These are phyloP conservation scores for Rhagologus leucostigma DNA, from an alignment of 2,113 vertebrate species.

Conservation along the genomic window DNA sequence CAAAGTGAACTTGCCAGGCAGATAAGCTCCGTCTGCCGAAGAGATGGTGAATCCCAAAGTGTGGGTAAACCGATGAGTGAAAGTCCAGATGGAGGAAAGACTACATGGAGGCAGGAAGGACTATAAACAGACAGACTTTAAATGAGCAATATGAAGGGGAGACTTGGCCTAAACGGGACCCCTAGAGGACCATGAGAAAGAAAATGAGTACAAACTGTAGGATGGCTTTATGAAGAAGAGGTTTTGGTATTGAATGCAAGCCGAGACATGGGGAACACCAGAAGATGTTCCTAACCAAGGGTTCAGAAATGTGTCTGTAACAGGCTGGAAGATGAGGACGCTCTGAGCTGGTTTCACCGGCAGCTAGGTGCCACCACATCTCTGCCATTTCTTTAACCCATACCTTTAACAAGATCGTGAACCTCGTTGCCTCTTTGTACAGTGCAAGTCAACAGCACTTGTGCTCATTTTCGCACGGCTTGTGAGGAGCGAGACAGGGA, in stretches of 20 bases:
- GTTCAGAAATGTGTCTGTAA: neutral
- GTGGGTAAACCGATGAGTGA: neutral
- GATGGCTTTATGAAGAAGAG: neutral
- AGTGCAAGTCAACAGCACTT: rapidly evolving
- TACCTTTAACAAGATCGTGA: neutral
- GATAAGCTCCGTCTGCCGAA: neutral
- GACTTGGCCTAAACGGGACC: neutral
- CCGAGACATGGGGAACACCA: rapidly evolving
- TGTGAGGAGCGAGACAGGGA: rapidly evolving
- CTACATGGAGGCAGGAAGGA: neutral
- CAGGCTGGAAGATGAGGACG: neutral
- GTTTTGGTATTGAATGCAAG: neutral
- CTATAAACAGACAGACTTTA: neutral
- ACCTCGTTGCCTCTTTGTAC: rapidly evolving
- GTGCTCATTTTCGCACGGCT: neutral
- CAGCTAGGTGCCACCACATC: neutral
- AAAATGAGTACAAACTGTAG: neutral
- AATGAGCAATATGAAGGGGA: neutral
- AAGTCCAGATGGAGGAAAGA: neutral
- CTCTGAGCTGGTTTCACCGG: rapidly evolving
- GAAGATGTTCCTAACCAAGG: neutral
- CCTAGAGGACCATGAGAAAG: neutral
- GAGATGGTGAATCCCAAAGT: neutral
- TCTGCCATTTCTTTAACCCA: neutral
- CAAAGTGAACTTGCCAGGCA: neutral